These are phyloP conservation scores for Damaliscus lunatus DNA, from an alignment of 2,113 vertebrate genomes.

Conservation along the genomic window DNA sequence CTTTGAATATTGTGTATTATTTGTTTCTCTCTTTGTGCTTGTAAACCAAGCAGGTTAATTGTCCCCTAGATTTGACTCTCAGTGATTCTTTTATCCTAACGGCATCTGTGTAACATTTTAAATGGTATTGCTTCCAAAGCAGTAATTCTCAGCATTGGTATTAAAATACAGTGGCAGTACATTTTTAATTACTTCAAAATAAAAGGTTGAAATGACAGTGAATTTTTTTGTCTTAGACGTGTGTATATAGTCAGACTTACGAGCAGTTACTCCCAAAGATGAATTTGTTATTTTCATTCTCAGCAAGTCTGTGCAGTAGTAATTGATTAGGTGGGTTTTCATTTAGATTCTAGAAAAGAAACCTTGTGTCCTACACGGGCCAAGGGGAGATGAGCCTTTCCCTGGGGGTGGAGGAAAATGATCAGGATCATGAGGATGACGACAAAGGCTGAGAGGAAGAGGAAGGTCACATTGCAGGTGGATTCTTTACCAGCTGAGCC, in stretches of 20 bases:
- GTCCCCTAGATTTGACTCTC: background rate
- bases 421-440: conserved; percentile 77
- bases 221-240: background rate
- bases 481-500: background rate
- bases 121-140: background rate
- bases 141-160: background rate
- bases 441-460: conserved; percentile 76
- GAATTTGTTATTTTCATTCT: background rate
- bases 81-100: background rate
- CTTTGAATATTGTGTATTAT: background rate
- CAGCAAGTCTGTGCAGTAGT: background rate
- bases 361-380: conserved; percentile 84
- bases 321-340: background rate
- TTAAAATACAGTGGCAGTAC: background rate
- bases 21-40: background rate
- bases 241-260: background rate
- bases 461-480: conserved; percentile 23
- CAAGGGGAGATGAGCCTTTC: conserved; percentile 85
- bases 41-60: background rate
- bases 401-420: background rate
- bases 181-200: background rate
- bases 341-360: conserved; percentile 88
- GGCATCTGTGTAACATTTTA: background rate
- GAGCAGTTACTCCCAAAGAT: background rate
- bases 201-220: background rate